Evolutionary conservation across 30 jellyfish, hydroid and myxozoan genomes (phyloP), one percentile per base, ranked within the genome.

Genomic region (Cassiopea andromeda): DNA sequence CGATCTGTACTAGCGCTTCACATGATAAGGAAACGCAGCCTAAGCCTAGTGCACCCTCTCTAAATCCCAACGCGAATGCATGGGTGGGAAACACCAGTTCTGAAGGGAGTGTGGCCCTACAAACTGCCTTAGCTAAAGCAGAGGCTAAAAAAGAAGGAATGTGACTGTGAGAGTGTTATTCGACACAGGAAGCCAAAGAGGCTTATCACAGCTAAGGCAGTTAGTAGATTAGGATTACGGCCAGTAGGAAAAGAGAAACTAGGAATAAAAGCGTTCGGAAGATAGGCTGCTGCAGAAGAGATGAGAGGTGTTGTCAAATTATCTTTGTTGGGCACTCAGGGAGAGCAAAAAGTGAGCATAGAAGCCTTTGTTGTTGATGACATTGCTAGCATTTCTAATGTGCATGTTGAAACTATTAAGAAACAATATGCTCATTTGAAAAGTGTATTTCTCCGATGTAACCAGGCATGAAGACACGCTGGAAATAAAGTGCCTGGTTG

Each of bases 91-190:
- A 71, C 50, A 83, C 92, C 48, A 77, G 92, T 7, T 83, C 84
- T 47, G 95, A 80, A 69, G 91, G 95, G 91, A 81, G 83, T 3
- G 86, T 88, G 78, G 95, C 95, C 81, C 67, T 88, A 87, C 95
- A 77, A 48, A 77, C 94, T 17, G 95, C 91, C 81, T 88, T 78
- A 68, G 95, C 95, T 19, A 68, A n/a, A 64, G 91, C 79, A 87
- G 58, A 88, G 66, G 90, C 85, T 60, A 80, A 64, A 44, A 78
- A 64, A 45, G 91, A 88, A 77, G 57, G 80, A n/a, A 88, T 71
- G 13, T 27, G 38, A 0, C 38, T 27, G 77, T 88, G 91, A 78
- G 95, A 78, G 95, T 78, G 9, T 43, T 88, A 64, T 88, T 88
- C 44, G 90, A 88, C 61, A 90, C 48, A 87, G 95, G 14, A 88